Base-by-base conservation (phyloP, 2,888 invertebrate species). In the Esperia sulphurella region DNA sequence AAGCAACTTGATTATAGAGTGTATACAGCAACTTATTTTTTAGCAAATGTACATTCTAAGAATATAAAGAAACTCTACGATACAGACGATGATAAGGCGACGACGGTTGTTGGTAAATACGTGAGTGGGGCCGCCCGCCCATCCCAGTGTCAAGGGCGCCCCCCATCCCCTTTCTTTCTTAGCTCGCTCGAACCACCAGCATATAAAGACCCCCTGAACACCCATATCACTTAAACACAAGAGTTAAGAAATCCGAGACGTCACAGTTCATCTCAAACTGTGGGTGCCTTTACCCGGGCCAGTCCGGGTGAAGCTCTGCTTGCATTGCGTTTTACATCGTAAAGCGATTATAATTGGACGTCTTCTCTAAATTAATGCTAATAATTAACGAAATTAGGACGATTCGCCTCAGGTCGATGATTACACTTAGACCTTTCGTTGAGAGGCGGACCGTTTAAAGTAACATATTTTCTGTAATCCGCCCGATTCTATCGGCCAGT, bases 111-210 rank as follows among this genome's bases (percentile, higher is more conserved):
- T 72, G 63, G 75, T 78, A 75, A 73, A 75, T 75, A 74, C 62
- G 69, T 63, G 59, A 64, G 63, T 48, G 12, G 7, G 41, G 60
- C 57, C 68, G 69, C 63, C 63, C 67, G 54, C 56, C 63, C 74
- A 78, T n/a, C 73, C 67, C 74, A 78, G 73, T 79, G 83, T 80
- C 85, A 86, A 85, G 84, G 83, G 67, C 82, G 72, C 70, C 63
- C 68, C 69, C 58, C 65, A 58, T 61, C 70, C 63, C 68, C 69
- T 57, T 65, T 58, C 61, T 62, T 49, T 53, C 58, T 61, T 57
- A 52, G 56, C 61, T 59, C 53, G 50, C 49, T 49, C 46, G 41
- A 44, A 43, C 41, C 47, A 51, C 74, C 71, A 70, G 54, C 59
- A 50, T 67, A 67, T 57, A 55, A 52, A 59, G 75, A 70, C 46